These are phyloP conservation scores for Tyrannus savana DNA, from an alignment of 2,113 vertebrate species.

Conservation along the genomic window DNA sequence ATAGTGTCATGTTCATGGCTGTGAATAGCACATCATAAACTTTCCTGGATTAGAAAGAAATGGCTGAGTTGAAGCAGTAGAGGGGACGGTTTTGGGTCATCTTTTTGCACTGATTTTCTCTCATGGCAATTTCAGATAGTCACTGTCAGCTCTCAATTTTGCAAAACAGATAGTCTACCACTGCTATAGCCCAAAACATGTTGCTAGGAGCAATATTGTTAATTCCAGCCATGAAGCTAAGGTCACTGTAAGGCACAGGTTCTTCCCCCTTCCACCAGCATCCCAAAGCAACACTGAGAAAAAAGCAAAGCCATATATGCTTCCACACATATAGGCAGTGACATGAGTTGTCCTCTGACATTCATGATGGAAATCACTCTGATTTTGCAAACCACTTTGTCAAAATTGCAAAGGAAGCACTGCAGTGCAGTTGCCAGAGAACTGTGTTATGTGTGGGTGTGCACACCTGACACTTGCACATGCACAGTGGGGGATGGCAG, in stretches of 20 bases:
- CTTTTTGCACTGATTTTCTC: not conserved
- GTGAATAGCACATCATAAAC: not conserved
- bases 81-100: not conserved
- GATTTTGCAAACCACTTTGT: not conserved
- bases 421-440: accelerated
- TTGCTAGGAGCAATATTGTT: not conserved
- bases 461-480: accelerated
- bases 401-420: not conserved
- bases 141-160: not conserved
- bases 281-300: not conserved
- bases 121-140: not conserved
- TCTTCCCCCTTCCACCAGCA: not conserved
- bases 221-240: not conserved
- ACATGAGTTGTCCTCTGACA: not conserved
- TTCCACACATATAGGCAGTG: not conserved
- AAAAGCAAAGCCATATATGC: not conserved
- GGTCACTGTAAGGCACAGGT: not conserved
- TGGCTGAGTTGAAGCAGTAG: not conserved
- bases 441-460: accelerated
- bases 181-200: not conserved
- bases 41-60: not conserved
- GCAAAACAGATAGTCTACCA: not conserved
- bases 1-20: not conserved
- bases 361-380: not conserved
- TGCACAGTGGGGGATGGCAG: not conserved